Base-by-base conservation (phyloP, 2,888 invertebrate genomes). In the Phengaris alcon region DNA sequence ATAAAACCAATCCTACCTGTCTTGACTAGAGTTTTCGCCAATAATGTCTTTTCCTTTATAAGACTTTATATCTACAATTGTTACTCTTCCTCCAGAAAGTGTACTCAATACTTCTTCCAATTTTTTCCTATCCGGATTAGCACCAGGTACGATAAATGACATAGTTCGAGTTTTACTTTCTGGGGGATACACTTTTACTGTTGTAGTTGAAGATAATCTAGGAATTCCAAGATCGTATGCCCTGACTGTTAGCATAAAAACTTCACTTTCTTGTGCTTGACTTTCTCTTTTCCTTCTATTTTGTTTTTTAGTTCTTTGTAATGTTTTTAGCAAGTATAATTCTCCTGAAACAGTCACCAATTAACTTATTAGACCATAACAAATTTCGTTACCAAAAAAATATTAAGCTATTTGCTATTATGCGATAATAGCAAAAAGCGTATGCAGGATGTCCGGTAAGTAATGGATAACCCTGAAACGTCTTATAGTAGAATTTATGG, bases 171-270 rank as follows among this genome's bases (percentile, higher is more conserved):
- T 96, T 77, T 95, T 95, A 80, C 95, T 95, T 82, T 96, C 97
- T 79, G 96, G 96, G 74, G 97, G 97, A 88, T 96, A 96, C 76
- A 98, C 94, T 82, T 96, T 95, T 7, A 98, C 95, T 76, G 95
- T 95, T 13, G 97, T 95, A 55, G 95, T 95, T 22, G 96, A 95
- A 79, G 94, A 96, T 76, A 96, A 90, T 84, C 96, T 96, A 3
- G 98, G 98, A 2, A 97, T 95, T 0, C 98, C 98, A 78, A 97
- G 94, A 89, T 98, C 98, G 84, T 97, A 97, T 3, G 97, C 98
- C 84, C 97, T 94, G 13, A 96, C 95, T 75, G 95, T 96, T 7
- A 97, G 87, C n/a, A 95, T 93, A 79, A 95, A 95, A 15, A 95
- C 91, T 82, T 94, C 93, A 79, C 90, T 93, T 79, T 93, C 94